phyloP scores from a whole-genome alignment of 92 coral and sea anemone species.

The Heteractis magnifica region DNA sequence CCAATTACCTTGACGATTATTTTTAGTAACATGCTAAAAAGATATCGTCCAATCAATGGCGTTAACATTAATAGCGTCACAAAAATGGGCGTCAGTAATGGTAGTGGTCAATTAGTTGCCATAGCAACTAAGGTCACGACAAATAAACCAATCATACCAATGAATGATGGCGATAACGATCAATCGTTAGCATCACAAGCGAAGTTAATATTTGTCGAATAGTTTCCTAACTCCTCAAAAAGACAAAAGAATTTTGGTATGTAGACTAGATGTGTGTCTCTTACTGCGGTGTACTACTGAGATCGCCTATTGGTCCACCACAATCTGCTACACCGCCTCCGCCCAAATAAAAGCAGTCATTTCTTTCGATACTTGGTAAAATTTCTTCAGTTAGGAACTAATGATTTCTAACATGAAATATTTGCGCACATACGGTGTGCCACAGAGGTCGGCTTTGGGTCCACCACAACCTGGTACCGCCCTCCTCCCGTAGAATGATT shows the following conservation, averaged over 20 bases:
- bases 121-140: background rate
- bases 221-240: no score
- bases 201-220: no score
- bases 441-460: background rate
- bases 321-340: background rate
- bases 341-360: background rate
- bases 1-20: background rate
- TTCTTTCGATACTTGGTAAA: background rate
- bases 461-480: background rate
- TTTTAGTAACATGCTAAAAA: background rate
- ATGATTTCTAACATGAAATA: background rate
- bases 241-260: no score
- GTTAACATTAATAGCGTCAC: background rate
- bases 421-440: background rate
- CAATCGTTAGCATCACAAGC: no score
- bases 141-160: no score
- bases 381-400: background rate
- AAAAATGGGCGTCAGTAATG: background rate
- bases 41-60: background rate
- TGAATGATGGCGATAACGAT: no score
- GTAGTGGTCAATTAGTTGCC: background rate
- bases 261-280: no score
- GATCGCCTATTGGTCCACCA: background rate
- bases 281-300: no score
- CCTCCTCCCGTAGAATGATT: no score